These are phyloP conservation scores for Drosophila testacea DNA, from an alignment of 2,888 invertebrate species.

Conservation along the genomic window DNA sequence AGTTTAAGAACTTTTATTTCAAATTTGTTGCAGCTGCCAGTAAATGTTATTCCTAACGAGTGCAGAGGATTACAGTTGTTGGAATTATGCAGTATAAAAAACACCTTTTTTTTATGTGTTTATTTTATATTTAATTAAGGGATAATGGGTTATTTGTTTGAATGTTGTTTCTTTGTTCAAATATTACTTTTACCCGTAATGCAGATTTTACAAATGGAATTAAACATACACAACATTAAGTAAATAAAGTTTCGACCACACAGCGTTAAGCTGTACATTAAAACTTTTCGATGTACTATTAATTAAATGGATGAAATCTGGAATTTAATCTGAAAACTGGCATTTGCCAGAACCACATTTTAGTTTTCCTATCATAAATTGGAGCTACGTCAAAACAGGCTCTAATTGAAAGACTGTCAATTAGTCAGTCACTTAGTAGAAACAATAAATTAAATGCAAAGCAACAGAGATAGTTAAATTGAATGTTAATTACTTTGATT, in stretches of 20 bases:
- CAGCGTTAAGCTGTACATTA: too few species aligned
- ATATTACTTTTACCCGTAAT: background rate
- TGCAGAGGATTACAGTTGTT: conserved; percentile 1
- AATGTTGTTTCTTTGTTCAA: background rate
- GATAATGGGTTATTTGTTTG: background rate
- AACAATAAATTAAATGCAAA: background rate
- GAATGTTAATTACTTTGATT: background rate
- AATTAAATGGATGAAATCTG: background rate
- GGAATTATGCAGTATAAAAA: conserved; percentile 2
- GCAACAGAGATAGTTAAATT: background rate
- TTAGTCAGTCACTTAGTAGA: background rate
- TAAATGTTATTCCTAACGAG: background rate
- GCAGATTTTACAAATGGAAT: too few species aligned
- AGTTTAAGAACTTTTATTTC: conserved; percentile 12
- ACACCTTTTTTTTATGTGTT: background rate
- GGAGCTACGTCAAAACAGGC: background rate
- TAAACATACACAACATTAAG: too few species aligned
- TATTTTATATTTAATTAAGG: background rate
- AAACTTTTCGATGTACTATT: background rate
- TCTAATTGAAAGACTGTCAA: background rate
- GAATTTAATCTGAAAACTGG: too few species aligned
- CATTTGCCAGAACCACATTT: background rate
- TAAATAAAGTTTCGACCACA: background rate
- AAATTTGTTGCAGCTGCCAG: background rate
- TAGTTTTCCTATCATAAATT: background rate